These are phyloP conservation scores for Clitarchus hookeri DNA, from an alignment of 2,888 invertebrate genomes.

Conservation along the genomic window DNA sequence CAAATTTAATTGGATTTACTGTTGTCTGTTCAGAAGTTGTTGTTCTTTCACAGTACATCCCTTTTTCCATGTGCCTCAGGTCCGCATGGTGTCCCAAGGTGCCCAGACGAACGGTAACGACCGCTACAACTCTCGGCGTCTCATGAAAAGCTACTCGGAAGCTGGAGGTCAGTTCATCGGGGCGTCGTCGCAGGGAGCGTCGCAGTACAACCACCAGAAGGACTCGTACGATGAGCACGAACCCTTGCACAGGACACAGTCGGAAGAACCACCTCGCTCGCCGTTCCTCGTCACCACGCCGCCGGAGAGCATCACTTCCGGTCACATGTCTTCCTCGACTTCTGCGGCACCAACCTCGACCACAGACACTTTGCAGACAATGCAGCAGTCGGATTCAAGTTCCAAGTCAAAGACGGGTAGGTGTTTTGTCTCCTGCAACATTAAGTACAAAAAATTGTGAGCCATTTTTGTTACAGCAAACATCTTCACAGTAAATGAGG, in stretches of 20 bases:
- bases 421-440: no score
- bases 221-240: conserved; percentile 64
- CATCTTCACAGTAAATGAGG: no score
- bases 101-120: conserved; percentile 85
- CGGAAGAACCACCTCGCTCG: conserved; percentile 79
- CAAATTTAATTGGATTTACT: no score
- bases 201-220: conserved; percentile 44
- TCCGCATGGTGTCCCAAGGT: conserved; percentile 87
- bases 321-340: conserved; percentile 28
- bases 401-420: background rate
- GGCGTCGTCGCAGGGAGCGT: conserved; percentile 48
- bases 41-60: no score
- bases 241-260: conserved; percentile 79
- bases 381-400: conserved; percentile 45
- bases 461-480: no score
- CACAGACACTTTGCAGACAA: conserved; percentile 40
- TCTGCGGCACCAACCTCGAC: conserved; percentile 33
- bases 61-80: conserved; percentile 56
- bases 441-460: no score
- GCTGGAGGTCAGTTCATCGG: conserved; percentile 57
- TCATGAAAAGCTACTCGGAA: conserved; percentile 84
- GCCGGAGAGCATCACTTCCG: conserved; percentile 52
- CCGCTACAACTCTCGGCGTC: conserved; percentile 71
- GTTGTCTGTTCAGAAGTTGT: no score
- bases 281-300: conserved; percentile 67